A percentile compares a stretch with the other conserved stretches of the same genome.
Evolutionary conservation across 2,113 vertebrate species (phyloP).

Genomic region (Oreochromis tanganicae): DNA sequence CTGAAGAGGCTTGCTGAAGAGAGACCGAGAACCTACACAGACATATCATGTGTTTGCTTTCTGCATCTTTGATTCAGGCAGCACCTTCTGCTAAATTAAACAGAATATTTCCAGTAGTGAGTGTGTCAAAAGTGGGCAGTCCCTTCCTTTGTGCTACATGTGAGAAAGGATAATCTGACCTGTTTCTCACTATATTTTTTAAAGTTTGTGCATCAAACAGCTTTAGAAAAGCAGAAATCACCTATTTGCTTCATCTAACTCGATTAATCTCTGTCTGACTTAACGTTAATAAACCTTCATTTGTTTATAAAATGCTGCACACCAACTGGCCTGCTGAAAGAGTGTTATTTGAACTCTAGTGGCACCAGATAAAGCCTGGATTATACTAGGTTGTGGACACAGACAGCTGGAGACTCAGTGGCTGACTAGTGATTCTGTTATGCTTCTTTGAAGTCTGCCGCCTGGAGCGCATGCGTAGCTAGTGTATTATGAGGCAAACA

Average conservation of each 20-base stretch:
- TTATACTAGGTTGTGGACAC: background rate
- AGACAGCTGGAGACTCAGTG: background rate
- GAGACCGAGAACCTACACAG: background rate
- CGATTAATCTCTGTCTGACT: background rate
- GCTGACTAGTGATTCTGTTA: background rate
- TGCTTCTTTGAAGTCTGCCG: background rate
- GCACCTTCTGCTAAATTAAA: background rate
- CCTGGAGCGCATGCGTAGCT: background rate
- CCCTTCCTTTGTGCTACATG: background rate
- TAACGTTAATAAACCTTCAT: background rate
- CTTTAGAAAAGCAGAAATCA: background rate
- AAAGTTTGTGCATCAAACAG: background rate
- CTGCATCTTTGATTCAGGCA: background rate
- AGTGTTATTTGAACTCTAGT: background rate
- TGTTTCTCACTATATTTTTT: background rate
- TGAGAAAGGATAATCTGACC: background rate
- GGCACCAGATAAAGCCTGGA: background rate
- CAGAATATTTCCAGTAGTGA: background rate
- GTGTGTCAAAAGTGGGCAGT: background rate
- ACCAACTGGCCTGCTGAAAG: background rate
- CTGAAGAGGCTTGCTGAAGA: background rate
- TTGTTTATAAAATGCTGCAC: background rate
- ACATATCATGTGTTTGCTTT: background rate
- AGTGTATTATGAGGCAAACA: background rate
- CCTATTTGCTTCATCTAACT: background rate